Evolutionary conservation across 2,113 vertebrate species (phyloP).

Genomic region (Melanostigma gelatinosum): DNA sequence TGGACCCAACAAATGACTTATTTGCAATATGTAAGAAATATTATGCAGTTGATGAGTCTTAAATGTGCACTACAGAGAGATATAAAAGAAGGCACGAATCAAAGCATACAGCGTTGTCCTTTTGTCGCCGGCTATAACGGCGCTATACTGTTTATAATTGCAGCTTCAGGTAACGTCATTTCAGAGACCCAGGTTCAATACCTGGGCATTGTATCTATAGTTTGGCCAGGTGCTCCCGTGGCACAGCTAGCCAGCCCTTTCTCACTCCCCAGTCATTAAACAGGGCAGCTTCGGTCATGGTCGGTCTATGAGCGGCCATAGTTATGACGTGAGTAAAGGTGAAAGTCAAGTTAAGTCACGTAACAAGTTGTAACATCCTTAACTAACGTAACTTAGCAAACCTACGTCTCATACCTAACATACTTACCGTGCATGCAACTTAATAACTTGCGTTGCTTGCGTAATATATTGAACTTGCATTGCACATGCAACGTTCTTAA

Average conservation of each 20-base stretch:
- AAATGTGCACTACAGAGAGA: background rate
- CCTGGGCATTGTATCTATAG: background rate
- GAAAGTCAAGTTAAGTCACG: background rate
- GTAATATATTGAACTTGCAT: too few species aligned
- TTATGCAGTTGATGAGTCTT: background rate
- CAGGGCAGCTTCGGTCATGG: too few species aligned
- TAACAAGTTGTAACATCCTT: too few species aligned
- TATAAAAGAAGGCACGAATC: background rate
- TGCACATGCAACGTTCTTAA: too few species aligned
- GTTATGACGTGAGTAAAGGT: background rate
- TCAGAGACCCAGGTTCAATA: too few species aligned
- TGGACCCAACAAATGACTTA: background rate
- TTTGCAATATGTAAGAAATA: background rate
- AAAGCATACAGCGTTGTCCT: too few species aligned
- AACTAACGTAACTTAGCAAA: too few species aligned
- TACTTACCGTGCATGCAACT: too few species aligned
- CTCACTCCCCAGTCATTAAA: too few species aligned
- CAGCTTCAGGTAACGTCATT: background rate
- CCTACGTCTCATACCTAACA: too few species aligned
- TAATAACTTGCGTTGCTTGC: too few species aligned
- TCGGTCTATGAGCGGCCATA: background rate
- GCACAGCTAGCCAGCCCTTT: too few species aligned
- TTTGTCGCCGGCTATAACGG: background rate
- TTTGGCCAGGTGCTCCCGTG: background rate
- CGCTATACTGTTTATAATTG: background rate